Evolutionary conservation across 2,113 vertebrate species (phyloP).

Genomic region (Pao palembangensis): DNA sequence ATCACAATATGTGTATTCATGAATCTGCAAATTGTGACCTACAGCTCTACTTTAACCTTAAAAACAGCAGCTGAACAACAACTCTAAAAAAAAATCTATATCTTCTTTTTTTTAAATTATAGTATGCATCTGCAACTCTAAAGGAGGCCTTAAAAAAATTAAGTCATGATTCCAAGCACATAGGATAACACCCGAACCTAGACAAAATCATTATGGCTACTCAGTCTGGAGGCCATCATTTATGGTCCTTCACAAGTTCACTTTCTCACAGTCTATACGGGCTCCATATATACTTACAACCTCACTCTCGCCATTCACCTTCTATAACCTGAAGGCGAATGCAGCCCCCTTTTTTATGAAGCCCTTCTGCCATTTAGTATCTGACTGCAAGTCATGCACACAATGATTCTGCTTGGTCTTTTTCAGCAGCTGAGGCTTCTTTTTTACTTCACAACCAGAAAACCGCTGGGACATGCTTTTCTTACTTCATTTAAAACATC

Average conservation of each 20-base stretch:
- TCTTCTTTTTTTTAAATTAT: too few species aligned
- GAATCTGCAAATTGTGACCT: too few species aligned
- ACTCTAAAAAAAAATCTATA: neutral
- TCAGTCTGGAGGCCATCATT: neutral
- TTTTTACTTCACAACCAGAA: conserved; percentile 5
- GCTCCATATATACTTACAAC: conserved; percentile 28
- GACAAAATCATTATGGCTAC: neutral
- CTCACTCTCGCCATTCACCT: conserved; percentile 25
- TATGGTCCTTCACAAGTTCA: too few species aligned
- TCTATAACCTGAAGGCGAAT: conserved; percentile 43
- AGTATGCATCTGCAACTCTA: too few species aligned
- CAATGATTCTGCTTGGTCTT: conserved; percentile 12
- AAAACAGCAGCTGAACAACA: neutral
- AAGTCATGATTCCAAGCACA: too few species aligned
- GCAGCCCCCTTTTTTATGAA: conserved; percentile 49
- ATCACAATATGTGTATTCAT: neutral
- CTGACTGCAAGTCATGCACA: conserved; percentile 32
- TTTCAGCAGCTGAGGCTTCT: conserved; percentile 18
- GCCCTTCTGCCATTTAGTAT: conserved; percentile 50
- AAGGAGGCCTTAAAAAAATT: too few species aligned
- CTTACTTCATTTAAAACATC: conserved; percentile 9
- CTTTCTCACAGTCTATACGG: conserved; percentile 18
- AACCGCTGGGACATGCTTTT: conserved; percentile 4
- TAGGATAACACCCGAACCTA: too few species aligned
- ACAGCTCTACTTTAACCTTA: neutral